phyloP scores from a whole-genome alignment of 2,888 invertebrate species.

The Caenorhabditis sp. region DNA sequence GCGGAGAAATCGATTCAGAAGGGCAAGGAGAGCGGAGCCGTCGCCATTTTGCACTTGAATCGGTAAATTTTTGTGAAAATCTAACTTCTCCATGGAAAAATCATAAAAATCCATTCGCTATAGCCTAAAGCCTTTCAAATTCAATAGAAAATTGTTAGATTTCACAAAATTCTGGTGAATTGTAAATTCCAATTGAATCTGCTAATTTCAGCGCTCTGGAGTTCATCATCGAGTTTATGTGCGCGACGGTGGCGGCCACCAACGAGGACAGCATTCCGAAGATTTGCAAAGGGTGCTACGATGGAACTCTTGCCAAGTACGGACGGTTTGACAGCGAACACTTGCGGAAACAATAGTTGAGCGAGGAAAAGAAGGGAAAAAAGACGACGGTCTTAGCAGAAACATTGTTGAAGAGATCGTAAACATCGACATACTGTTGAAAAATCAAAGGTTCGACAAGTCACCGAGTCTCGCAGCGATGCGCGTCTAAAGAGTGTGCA shows the following conservation, averaged over 20 bases:
- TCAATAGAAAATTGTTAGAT: too few species aligned
- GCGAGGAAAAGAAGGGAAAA: too few species aligned
- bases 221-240: slow-evolving; percentile 62
- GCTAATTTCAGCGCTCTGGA: slow-evolving; percentile 55
- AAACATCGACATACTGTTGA: background rate
- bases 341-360: too few species aligned
- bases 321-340: too few species aligned
- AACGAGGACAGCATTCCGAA: slow-evolving; percentile 56
- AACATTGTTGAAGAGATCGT: too few species aligned
- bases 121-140: too few species aligned
- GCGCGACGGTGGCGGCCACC: slow-evolving; percentile 21
- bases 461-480: too few species aligned
- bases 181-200: background rate
- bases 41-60: slow-evolving; percentile 56
- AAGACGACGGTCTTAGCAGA: too few species aligned
- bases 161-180: background rate
- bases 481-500: too few species aligned
- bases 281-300: slow-evolving; percentile 63
- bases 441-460: too few species aligned
- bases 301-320: slow-evolving; percentile 60
- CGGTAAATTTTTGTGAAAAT: slow-evolving; percentile 23
- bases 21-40: slow-evolving; percentile 43
- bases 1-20: slow-evolving; percentile 37
- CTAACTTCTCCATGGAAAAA: slow-evolving; percentile 2
- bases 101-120: too few species aligned